Evolutionary conservation across 2,113 vertebrate species (phyloP).

Genomic region (Pungitius pungitius): DNA sequence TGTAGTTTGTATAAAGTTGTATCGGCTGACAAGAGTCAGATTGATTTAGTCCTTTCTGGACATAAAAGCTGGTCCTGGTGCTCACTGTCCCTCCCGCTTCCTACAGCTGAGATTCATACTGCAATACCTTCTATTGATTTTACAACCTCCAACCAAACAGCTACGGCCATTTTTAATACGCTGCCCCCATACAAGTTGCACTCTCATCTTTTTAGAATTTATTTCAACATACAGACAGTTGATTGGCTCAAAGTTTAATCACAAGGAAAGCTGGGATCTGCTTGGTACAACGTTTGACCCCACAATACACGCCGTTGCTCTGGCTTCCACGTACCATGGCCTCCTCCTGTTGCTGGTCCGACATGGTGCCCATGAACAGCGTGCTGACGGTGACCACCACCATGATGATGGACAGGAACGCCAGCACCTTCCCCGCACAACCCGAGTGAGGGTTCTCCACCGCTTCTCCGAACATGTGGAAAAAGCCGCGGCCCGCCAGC

Average conservation of each 20-base stretch:
- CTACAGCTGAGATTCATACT: too few species aligned
- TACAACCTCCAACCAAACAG: too few species aligned
- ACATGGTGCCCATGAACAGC: slow-evolving; percentile 90
- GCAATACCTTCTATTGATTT: too few species aligned
- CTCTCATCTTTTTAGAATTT: too few species aligned
- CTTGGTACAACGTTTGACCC: neutral
- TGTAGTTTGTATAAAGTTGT: too few species aligned
- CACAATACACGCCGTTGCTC: neutral
- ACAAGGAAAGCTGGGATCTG: neutral
- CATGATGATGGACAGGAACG: slow-evolving; percentile 88
- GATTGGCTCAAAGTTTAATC: neutral
- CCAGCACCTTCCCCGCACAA: slow-evolving; percentile 87
- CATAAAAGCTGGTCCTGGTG: too few species aligned
- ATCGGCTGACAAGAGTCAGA: too few species aligned
- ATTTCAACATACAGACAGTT: too few species aligned
- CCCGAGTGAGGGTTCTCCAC: slow-evolving; percentile 90
- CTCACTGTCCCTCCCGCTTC: too few species aligned
- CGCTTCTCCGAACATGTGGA: slow-evolving; percentile 83
- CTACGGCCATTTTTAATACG: too few species aligned
- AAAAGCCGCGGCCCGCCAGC: slow-evolving; percentile 63
- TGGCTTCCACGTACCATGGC: slow-evolving; percentile 79
- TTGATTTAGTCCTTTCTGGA: too few species aligned
- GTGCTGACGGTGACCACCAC: slow-evolving; percentile 89
- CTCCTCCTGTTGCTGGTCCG: slow-evolving; percentile 86
- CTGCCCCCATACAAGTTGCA: too few species aligned